Evolutionary conservation across 2,797 vertebrate species (phyloP).

Genomic region (Avahi laniger): DNA sequence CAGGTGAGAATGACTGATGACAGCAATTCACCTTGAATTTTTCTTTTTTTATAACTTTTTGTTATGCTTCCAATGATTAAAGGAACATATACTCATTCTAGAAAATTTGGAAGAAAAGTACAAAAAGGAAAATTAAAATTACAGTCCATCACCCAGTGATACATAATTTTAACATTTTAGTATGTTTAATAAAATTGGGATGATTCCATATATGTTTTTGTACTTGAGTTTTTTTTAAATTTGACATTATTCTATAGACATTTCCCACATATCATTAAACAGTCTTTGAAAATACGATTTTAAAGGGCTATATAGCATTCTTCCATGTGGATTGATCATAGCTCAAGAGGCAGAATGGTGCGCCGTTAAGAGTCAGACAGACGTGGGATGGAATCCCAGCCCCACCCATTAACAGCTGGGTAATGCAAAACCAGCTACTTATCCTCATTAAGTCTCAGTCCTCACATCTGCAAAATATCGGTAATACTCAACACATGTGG

Average conservation of each 20-base stretch:
- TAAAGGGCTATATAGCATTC: neutral
- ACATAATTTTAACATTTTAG: slow-evolving; percentile 44
- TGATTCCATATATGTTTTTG: slow-evolving; percentile 3
- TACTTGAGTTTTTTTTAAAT: neutral
- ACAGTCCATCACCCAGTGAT: neutral
- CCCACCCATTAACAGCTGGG: neutral
- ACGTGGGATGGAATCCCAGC: neutral
- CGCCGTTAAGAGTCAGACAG: neutral
- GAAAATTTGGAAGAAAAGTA: slow-evolving; percentile 3
- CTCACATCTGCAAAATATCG: neutral
- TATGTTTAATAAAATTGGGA: slow-evolving; percentile 36
- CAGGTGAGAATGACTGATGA: neutral
- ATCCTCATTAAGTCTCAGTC: slow-evolving; percentile 6
- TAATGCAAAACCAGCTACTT: neutral
- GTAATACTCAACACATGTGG: neutral
- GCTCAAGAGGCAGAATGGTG: neutral
- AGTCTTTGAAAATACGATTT: slow-evolving; percentile 40
- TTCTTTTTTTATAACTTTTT: neutral
- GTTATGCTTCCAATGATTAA: neutral
- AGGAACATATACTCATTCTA: slow-evolving; percentile 25
- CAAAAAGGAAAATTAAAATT: slow-evolving; percentile 45
- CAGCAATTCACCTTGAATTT: neutral
- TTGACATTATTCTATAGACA: neutral
- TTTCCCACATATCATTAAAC: neutral
- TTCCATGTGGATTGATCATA: neutral